A percentile compares a stretch with the other conserved stretches of the same genome.
phyloP scores from a whole-genome alignment of 2,113 vertebrate genomes.

The Dromas ardeola region DNA sequence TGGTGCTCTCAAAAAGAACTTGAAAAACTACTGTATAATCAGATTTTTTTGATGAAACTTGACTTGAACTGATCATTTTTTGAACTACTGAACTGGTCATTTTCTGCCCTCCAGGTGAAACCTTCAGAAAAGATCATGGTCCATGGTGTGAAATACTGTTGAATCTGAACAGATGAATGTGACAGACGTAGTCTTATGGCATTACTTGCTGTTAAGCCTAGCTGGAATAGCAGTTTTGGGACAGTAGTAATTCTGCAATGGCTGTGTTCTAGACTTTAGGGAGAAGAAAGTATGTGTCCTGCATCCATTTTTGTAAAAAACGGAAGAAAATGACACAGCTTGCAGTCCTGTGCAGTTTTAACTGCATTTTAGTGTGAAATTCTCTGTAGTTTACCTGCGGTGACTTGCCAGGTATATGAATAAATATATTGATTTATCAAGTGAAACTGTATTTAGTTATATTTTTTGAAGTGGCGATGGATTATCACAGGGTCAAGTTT shows the following conservation, averaged over 20 bases:
- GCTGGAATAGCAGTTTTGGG: neutral
- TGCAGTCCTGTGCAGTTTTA: neutral
- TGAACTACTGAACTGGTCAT: slow-evolving; percentile 22
- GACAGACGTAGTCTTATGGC: neutral
- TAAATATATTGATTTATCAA: neutral
- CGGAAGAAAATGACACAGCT: neutral
- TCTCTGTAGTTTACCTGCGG: neutral
- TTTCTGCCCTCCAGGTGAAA: slow-evolving; percentile 38
- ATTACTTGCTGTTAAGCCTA: neutral
- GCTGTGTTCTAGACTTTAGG: neutral
- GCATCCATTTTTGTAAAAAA: neutral
- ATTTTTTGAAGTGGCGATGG: neutral
- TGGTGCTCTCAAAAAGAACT: neutral
- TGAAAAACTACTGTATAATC: neutral
- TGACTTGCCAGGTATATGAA: neutral
- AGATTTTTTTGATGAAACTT: neutral
- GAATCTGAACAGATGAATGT: slow-evolving; percentile 7
- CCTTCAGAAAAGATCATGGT: slow-evolving; percentile 24
- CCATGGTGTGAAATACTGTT: neutral
- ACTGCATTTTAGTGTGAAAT: neutral
- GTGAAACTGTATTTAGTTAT: neutral
- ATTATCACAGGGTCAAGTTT: neutral
- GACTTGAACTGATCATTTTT: neutral
- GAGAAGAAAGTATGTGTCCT: neutral
- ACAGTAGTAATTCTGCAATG: neutral